Conservation (phyloP, 2,113 vertebrate species). For the Megaleporinus macrocephalus region DNA sequence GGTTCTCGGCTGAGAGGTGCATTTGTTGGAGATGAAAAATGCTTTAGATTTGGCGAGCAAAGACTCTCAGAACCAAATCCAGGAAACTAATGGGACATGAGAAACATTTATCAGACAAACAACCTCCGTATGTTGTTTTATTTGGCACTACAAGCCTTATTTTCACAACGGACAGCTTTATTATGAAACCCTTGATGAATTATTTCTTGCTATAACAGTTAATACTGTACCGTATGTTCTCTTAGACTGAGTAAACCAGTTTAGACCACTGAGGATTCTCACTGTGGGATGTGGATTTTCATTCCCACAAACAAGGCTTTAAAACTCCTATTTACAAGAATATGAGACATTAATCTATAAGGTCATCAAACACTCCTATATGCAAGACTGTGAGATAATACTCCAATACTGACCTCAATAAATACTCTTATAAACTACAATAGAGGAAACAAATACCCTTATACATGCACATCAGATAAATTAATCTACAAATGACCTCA, state of each 20-base stretch:
- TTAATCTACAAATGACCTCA: not conserved
- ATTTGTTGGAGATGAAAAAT: not conserved
- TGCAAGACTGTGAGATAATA: not conserved
- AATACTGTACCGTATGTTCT: conserved; percentile 8
- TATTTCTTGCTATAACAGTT: not conserved
- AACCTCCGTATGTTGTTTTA: conserved; percentile 22
- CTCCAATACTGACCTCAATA: too few species aligned
- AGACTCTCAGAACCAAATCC: conserved; percentile 32
- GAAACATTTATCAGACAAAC: conserved; percentile 24
- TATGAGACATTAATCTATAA: not conserved
- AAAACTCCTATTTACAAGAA: not conserved
- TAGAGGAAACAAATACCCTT: too few species aligned
- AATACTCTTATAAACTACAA: too few species aligned
- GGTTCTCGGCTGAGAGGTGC: too few species aligned
- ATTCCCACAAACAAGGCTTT: too few species aligned
- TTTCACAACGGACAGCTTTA: conserved; percentile 37
- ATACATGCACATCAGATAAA: not conserved
- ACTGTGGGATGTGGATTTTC: not conserved
- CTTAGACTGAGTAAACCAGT: not conserved
- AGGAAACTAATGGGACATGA: conserved; percentile 56
- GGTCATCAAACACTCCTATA: not conserved
- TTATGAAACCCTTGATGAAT: conserved; percentile 9
- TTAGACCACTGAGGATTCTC: not conserved
- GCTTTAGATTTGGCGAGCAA: not conserved
- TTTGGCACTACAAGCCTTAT: conserved; percentile 34